A percentile compares a stretch with the other conserved stretches of the same genome.
Evolutionary conservation across 2,113 vertebrate species (phyloP).

Genomic region (Cyanistes caeruleus): DNA sequence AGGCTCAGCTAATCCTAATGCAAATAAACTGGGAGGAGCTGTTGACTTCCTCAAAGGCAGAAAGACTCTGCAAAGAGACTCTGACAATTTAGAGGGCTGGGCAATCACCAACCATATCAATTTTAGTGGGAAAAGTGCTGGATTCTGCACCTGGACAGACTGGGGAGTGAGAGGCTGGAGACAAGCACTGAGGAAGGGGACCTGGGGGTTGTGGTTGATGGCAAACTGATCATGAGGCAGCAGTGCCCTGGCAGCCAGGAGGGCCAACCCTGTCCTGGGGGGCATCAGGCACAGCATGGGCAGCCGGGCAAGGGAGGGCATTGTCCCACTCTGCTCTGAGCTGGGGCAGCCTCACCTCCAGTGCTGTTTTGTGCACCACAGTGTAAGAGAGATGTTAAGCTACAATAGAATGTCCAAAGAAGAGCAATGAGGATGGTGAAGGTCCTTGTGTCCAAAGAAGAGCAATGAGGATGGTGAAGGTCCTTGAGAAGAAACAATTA

Average conservation of each 20-base stretch:
- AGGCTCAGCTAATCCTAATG: neutral
- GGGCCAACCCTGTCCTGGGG: rapidly evolving
- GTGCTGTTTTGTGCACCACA: neutral
- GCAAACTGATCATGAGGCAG: rapidly evolving
- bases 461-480: neutral
- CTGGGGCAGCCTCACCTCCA: rapidly evolving
- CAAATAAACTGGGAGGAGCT: neutral
- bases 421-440: no score
- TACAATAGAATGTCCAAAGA: no score
- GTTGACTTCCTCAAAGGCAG: neutral
- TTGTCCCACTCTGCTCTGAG: rapidly evolving
- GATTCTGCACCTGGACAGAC: neutral
- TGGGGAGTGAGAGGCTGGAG: neutral
- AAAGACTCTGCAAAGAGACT: neutral
- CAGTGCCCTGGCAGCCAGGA: neutral
- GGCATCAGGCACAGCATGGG: rapidly evolving
- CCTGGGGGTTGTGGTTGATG: rapidly evolving
- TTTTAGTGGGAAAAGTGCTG: neutral
- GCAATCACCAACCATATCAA: neutral
- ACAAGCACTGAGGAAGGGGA: neutral
- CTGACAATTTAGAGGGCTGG: neutral
- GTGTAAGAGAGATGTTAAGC: rapidly evolving
- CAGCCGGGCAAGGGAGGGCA: rapidly evolving
- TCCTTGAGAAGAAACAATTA: rapidly evolving
- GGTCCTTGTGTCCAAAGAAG: neutral